Percentiles rank a stretch among this genome's conserved stretches.
Conservation (phyloP, 2,113 vertebrate genomes). For the Hyperoodon ampullatus region DNA sequence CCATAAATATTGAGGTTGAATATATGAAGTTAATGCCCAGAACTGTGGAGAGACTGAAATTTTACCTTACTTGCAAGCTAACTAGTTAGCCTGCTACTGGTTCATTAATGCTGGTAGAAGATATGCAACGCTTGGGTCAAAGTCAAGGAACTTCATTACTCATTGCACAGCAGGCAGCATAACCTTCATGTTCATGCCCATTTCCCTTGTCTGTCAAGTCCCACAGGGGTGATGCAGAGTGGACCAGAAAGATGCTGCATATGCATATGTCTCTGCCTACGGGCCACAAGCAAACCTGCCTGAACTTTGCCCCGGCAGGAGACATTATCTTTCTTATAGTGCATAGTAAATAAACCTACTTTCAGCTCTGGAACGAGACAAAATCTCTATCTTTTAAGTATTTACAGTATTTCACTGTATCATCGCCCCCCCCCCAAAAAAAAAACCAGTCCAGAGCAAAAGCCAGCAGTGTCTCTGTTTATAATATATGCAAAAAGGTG, state of each 20-base stretch:
- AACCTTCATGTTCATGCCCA: background rate
- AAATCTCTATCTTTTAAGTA: background rate
- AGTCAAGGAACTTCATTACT: background rate
- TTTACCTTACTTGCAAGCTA: background rate
- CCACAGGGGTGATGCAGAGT: background rate
- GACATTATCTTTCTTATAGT: background rate
- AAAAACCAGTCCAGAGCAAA: background rate
- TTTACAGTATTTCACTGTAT: background rate
- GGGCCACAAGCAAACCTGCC: background rate
- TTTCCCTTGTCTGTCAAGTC: background rate
- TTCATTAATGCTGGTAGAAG: background rate
- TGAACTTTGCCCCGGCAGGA: background rate
- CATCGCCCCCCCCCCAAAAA: background rate
- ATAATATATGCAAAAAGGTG: background rate
- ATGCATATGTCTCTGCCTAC: background rate
- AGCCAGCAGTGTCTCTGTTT: background rate
- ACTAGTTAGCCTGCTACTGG: background rate
- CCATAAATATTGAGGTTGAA: slow-evolving; percentile 18
- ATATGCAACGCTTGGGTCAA: background rate
- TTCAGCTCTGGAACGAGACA: background rate
- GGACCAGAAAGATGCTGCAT: background rate
- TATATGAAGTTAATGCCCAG: slow-evolving; percentile 24
- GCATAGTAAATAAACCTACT: background rate
- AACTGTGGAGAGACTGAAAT: background rate
- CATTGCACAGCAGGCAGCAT: too few relatives aligned